These are phyloP conservation scores for Hirudo medicinalis DNA, from an alignment of 1,140 invertebrate genomes.

Conservation along the genomic window DNA sequence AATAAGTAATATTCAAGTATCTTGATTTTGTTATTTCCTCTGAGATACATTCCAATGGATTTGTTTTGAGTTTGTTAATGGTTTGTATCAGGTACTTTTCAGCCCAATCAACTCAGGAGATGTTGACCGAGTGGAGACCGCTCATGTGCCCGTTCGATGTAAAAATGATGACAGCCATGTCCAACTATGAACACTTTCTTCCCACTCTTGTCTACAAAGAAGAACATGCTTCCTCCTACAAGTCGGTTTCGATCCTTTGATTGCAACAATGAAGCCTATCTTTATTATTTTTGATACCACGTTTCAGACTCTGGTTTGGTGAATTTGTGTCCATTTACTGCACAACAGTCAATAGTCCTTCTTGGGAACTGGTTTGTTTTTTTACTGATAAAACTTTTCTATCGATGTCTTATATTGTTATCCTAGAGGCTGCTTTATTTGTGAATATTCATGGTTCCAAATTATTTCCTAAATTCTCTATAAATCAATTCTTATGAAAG, in stretches of 20 bases:
- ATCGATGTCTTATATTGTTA: no score
- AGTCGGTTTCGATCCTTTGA: constrained; percentile 32
- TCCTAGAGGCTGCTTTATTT: background rate
- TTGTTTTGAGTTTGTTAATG: background rate
- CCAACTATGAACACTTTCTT: constrained; percentile 59
- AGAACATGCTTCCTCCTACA: constrained; percentile 51
- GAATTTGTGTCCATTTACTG: constrained; percentile 68
- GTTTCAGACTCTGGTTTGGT: constrained; percentile 59
- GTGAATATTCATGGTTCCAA: background rate
- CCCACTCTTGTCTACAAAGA: constrained; percentile 55
- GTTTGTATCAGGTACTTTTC: constrained; percentile 55
- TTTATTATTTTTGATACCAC: background rate
- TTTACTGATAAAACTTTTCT: constrained; percentile 11
- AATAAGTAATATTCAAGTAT: background rate
- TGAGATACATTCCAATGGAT: background rate
- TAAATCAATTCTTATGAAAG: constrained; percentile 13
- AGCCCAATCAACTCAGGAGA: constrained; percentile 63
- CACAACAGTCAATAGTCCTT: constrained; percentile 54
- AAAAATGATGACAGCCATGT: constrained; percentile 49
- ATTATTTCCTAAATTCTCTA: background rate
- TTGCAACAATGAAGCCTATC: background rate
- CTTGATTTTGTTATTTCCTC: background rate
- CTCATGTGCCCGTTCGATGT: constrained; percentile 55
- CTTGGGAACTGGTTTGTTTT: constrained; percentile 56
- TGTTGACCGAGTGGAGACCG: constrained; percentile 68